Evolutionary conservation across 2,888 invertebrate species (phyloP).

Genomic region (Oscheius sp.): DNA sequence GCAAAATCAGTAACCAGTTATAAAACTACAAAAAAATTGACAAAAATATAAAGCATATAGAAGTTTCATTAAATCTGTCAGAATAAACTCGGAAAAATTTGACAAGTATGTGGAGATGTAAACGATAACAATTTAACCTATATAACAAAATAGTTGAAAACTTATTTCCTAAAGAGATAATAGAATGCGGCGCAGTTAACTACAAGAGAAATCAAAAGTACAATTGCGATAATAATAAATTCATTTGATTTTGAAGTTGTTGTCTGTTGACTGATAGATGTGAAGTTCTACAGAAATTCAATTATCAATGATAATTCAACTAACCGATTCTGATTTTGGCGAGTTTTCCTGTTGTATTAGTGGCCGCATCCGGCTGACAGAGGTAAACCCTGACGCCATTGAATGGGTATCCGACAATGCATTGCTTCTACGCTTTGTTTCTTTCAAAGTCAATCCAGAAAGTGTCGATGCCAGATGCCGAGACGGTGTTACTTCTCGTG

Average conservation of each 20-base stretch:
- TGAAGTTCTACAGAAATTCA: background rate
- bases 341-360: background rate
- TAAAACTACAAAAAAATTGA: too few relatives aligned
- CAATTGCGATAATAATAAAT: too few relatives aligned
- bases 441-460: background rate
- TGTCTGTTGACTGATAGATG: slow-evolving; percentile 18
- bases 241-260: background rate
- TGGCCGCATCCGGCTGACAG: background rate
- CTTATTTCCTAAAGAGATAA: too few relatives aligned
- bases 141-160: too few relatives aligned
- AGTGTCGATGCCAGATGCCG: slow-evolving; percentile 12
- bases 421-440: background rate
- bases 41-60: background rate
- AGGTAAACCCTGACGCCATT: background rate
- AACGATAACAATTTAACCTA: too few relatives aligned
- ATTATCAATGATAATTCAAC: background rate
- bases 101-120: too few relatives aligned
- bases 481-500: slow-evolving; percentile 13
- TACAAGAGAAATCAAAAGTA: too few relatives aligned
- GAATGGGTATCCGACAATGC: background rate
- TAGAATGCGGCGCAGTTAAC: too few relatives aligned
- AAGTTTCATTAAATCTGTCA: too few relatives aligned
- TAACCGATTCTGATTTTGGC: background rate
- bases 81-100: too few relatives aligned
- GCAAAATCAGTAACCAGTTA: too few relatives aligned